Evolutionary conservation across 2,113 vertebrate species (phyloP), one percentile per base, ranked within the genome.

Genomic region (Mustela lutreola): DNA sequence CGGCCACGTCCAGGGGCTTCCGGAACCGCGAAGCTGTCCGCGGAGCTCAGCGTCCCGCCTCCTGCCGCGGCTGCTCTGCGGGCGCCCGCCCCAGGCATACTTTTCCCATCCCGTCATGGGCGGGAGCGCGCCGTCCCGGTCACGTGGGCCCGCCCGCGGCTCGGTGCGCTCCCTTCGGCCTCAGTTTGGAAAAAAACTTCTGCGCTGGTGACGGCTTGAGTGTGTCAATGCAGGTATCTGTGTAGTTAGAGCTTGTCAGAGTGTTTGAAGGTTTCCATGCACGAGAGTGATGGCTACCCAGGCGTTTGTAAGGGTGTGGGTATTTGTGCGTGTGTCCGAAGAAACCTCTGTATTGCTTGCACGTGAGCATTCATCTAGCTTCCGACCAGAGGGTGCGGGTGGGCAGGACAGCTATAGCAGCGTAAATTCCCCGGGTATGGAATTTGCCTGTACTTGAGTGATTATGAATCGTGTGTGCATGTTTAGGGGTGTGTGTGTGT

Each of bases 41-140:
- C 36, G 0, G 33, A 1, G 39, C 84, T 78, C 39, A 2, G 83
- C n/a, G 60, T 71, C 36, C 79, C 95, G 95, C 94, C 97, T 95
- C 94, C 93, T 48, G 90, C 84, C 58, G 97, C 98, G 16, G 97
- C 93, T 22, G 94, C 97, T 93, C 82, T 89, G 97, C 97, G 67
- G 26, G 56, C 60, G 6, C 26, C 86, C 97, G 98, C 98, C 98
- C 97, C 97, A 96, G 98, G 98, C 98, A 99, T 99, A 98, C 98
- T 99, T 99, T 98, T 96, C 98, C 98, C 98, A 98, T 98, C 98
- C 98, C 97, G 98, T 99, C 98, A 99, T 98, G 97, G 97, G 96
- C 97, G 95, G 73, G 98, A 48, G 98, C 93, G 94, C 97, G 85
- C 97, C 95, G 96, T 97, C 82, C 28, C 0, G 11, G 98, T 99